Percentiles rank a stretch among this genome's conserved stretches.
These are phyloP conservation scores for Panorpa germanica DNA, from an alignment of 2,888 invertebrate genomes.

Conservation along the genomic window DNA sequence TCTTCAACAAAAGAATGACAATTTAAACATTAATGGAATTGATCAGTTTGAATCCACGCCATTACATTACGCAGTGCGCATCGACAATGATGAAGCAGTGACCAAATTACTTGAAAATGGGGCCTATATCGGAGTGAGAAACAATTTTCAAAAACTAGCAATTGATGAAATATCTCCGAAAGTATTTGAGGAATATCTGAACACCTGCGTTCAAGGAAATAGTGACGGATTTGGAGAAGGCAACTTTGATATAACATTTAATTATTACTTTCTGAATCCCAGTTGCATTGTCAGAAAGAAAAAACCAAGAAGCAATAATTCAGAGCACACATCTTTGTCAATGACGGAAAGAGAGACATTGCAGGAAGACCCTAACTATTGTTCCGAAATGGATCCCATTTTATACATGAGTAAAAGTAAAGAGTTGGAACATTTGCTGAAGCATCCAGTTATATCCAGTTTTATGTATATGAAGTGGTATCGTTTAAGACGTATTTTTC, in stretches of 20 bases:
- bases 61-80: conserved; percentile 56
- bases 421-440: conserved; percentile 46
- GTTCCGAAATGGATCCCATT: conserved; percentile 54
- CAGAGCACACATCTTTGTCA: too few relatives aligned
- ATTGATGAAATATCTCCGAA: conserved; percentile 51
- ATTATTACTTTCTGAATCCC: conserved; percentile 53
- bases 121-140: conserved; percentile 51
- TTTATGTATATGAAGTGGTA: conserved; percentile 70
- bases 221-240: conserved; percentile 43
- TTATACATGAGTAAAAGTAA: conserved; percentile 48
- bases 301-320: too few relatives aligned
- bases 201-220: conserved; percentile 50
- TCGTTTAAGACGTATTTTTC: conserved; percentile 52
- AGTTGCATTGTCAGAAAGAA: too few relatives aligned
- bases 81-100: conserved; percentile 41
- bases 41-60: conserved; percentile 47
- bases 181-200: conserved; percentile 50
- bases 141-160: conserved; percentile 44
- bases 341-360: conserved; percentile 30
- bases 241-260: conserved; percentile 51
- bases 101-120: conserved; percentile 43
- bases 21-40: conserved; percentile 38
- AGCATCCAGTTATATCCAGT: conserved; percentile 62
- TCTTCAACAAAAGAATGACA: conserved; percentile 29
- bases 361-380: conserved; percentile 24